Conservation (phyloP, 1,140 invertebrate genomes). For the Eulimnadia texana region DNA sequence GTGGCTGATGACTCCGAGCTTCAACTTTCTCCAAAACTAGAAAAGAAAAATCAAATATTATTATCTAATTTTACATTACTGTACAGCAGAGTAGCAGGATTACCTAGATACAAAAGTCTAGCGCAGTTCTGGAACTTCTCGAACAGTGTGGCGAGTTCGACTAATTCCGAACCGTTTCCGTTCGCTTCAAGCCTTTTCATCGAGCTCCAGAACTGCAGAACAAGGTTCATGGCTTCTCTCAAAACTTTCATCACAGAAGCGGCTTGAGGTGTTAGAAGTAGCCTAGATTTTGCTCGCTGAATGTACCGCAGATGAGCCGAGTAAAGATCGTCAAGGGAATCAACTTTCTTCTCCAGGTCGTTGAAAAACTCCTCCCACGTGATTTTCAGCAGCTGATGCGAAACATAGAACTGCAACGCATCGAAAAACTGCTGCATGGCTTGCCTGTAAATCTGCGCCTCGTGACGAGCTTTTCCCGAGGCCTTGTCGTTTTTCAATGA, state of each 20-base stretch:
- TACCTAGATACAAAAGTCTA: slow-evolving; percentile 14
- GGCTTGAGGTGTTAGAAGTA: slow-evolving; percentile 12
- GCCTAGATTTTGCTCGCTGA: slow-evolving; percentile 10
- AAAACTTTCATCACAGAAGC: slow-evolving; percentile 14
- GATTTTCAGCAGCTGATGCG: slow-evolving; percentile 13
- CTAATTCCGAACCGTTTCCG: not conserved
- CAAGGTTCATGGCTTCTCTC: slow-evolving; percentile 10
- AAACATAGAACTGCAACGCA: slow-evolving; percentile 8
- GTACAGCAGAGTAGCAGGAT: not conserved
- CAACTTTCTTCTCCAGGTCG: slow-evolving; percentile 7
- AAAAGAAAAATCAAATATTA: slow-evolving; percentile 1
- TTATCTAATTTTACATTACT: not conserved
- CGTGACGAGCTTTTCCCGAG: not conserved
- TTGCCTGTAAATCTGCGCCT: slow-evolving; percentile 13
- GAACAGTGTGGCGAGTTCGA: slow-evolving; percentile 7
- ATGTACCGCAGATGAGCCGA: slow-evolving; percentile 13
- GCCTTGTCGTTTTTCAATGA: not conserved
- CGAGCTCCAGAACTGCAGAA: slow-evolving; percentile 8
- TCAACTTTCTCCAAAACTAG: slow-evolving; percentile 13
- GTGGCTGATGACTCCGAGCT: slow-evolving; percentile 9
- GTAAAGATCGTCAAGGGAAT: slow-evolving; percentile 15
- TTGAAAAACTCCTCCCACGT: slow-evolving; percentile 13
- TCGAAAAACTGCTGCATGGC: slow-evolving; percentile 12
- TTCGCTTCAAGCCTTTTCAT: not conserved
- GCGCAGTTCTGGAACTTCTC: slow-evolving; percentile 12